Evolutionary conservation across 2,797 vertebrate genomes (phyloP).

Genomic region (Sebastes iracundus): DNA sequence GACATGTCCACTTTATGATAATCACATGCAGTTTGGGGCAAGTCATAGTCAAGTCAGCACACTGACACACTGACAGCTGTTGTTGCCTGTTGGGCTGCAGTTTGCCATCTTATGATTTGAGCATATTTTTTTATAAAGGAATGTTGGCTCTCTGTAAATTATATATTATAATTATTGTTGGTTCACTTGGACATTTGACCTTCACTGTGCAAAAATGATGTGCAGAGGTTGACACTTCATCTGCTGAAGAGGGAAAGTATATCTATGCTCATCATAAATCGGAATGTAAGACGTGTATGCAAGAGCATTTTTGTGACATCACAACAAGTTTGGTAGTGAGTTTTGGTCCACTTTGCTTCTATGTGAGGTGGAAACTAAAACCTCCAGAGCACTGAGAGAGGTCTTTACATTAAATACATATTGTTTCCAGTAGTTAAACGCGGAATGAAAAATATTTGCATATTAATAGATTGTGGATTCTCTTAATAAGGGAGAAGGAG

Average conservation of each 20-base stretch:
- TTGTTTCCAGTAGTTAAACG: not conserved
- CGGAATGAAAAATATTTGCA: not conserved
- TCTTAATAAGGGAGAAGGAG: not conserved
- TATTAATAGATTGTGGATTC: not conserved
- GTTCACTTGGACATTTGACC: not conserved
- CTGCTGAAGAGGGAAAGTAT: not conserved
- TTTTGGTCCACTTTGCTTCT: not conserved
- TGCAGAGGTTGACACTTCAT: not conserved
- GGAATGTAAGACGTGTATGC: not conserved
- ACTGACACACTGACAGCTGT: too few relatives aligned
- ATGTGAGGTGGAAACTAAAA: not conserved
- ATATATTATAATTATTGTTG: not conserved
- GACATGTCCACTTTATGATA: too few relatives aligned
- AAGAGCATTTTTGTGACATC: not conserved
- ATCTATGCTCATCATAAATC: not conserved
- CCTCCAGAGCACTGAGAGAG: not conserved
- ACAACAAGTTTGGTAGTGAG: not conserved
- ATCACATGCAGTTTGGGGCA: too few relatives aligned
- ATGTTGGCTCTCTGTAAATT: too few relatives aligned
- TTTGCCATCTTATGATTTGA: too few relatives aligned
- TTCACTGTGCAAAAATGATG: not conserved
- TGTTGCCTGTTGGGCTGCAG: too few relatives aligned
- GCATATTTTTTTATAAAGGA: rapidly evolving
- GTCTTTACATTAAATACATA: not conserved
- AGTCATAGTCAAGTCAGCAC: too few relatives aligned